Evolutionary conservation across 2,113 vertebrate genomes (phyloP).

Genomic region (Peromyscus maniculatus): DNA sequence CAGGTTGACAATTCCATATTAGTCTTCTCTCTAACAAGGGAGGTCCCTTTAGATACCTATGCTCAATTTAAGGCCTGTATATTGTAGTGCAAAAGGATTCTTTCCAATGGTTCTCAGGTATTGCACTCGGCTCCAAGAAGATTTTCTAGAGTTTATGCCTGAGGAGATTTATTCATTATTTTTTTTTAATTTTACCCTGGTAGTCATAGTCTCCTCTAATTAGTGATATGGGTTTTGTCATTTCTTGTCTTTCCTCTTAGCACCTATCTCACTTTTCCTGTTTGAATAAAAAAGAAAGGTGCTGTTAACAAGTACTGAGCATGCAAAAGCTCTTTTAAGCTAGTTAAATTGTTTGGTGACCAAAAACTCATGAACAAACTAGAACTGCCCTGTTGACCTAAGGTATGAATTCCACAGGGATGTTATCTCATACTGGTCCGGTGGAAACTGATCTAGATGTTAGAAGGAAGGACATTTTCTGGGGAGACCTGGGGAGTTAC

Average conservation of each 20-base stretch:
- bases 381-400: not conserved
- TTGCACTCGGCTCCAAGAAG: too few species aligned
- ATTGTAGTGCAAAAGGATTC: too few species aligned
- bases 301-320: not conserved
- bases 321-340: not conserved
- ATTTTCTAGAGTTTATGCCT: too few species aligned
- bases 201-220: not conserved
- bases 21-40: not conserved
- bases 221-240: not conserved
- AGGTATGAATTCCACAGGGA: not conserved
- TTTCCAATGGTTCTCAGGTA: too few species aligned
- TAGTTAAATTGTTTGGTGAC: not conserved
- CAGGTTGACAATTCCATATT: not conserved
- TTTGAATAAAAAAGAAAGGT: not conserved
- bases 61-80: not conserved
- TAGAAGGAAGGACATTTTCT: not conserved
- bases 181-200: not conserved
- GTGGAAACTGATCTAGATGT: not conserved
- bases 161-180: too few species aligned
- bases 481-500: not conserved
- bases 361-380: not conserved
- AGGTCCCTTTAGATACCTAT: not conserved
- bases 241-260: not conserved
- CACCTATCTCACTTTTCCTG: not conserved
- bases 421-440: not conserved